Conservation (phyloP, 1,140 invertebrate species). For the Papilio polytes region DNA sequence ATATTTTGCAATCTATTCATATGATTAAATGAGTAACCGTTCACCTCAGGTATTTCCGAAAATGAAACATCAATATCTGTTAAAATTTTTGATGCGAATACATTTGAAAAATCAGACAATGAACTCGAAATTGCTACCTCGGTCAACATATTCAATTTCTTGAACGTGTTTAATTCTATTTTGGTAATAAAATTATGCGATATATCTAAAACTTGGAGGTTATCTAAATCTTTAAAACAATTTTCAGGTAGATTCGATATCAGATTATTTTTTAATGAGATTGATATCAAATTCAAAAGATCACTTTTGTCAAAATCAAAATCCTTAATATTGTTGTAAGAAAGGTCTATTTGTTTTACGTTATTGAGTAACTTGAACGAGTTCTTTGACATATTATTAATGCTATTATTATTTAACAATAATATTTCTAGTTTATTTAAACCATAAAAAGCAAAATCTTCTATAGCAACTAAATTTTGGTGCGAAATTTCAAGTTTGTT, state of each 20-base stretch:
- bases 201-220: constrained; percentile 60
- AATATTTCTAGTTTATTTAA: constrained; percentile 49
- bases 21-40: constrained; percentile 61
- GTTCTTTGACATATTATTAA: constrained; percentile 50
- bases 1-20: constrained; percentile 59
- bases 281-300: constrained; percentile 47
- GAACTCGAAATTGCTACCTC: constrained; percentile 57
- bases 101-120: constrained; percentile 51
- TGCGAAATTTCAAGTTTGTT: constrained; percentile 53
- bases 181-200: constrained; percentile 61
- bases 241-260: constrained; percentile 50
- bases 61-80: constrained; percentile 60
- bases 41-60: constrained; percentile 49
- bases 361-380: constrained; percentile 54
- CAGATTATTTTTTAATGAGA: constrained; percentile 53
- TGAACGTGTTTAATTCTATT: constrained; percentile 57
- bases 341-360: constrained; percentile 58
- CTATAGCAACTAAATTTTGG: constrained; percentile 54
- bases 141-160: constrained; percentile 47
- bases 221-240: constrained; percentile 48
- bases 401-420: constrained; percentile 59
- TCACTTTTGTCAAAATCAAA: constrained; percentile 57
- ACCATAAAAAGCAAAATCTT: constrained; percentile 59
- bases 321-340: constrained; percentile 55
- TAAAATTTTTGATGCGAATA: constrained; percentile 55